Base-by-base conservation (phyloP, 2,113 vertebrate species). In the Poicephalus gulielmi region DNA sequence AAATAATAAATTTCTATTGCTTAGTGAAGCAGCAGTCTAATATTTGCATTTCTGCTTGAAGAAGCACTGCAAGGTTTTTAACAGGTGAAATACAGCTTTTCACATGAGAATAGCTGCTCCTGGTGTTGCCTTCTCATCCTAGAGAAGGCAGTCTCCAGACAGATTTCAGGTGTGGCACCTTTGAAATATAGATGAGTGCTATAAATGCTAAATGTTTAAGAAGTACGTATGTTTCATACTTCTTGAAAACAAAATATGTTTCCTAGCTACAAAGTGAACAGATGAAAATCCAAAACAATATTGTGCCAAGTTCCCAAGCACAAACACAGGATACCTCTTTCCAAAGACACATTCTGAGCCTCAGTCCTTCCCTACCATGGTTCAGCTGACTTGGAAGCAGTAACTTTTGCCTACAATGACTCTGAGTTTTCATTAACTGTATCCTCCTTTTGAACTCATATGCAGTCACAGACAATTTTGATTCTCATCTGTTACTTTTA, bases 41-140 rank as follows among this genome's bases (percentile, higher is more conserved):
- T 94, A 88, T 95, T 96, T 95, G 63, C 82, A 84, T 68, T 96
- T 95, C 87, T 91, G 52, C 83, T 92, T 90, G 60, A n/a, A 92
- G 44, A 86, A 94, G 44, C 79, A 86, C 24, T 37, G 31, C 9
- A 75, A 75, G 47, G 44, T 66, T 71, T 92, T 87, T 82, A 47
- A 57, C 75, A 94, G 59, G 85, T 92, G 60, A 86, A 88, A 67
- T 52, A 63, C 18, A 41, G 33, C 8, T 77, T 85, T 88, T 64
- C 63, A 60, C 28, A 7, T 16, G 9, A 78, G 60, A 39, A 82
- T 28, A 71, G 33, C 13, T 78, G 46, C 16, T 11, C 11, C 18
- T 89, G 53, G 13, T 83, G 11, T 28, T 81, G 43, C 7, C 37
- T 74, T 76, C 81, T 80, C 19, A 10, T 43, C 44, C 49, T 41